Conservation (phyloP, 2,113 vertebrate genomes). For the Oreochromis spilurus region DNA sequence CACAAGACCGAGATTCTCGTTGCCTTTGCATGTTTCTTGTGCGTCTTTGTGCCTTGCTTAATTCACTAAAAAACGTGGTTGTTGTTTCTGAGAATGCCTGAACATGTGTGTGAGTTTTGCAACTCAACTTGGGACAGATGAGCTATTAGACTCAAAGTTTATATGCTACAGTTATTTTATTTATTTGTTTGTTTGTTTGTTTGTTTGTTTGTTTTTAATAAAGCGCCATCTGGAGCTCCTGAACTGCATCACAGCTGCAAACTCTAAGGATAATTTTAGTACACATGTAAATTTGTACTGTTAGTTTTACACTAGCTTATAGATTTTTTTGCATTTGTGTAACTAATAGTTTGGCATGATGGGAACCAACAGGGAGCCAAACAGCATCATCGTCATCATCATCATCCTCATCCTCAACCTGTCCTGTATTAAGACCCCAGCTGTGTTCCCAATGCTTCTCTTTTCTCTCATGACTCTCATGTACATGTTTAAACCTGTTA, state of each 20-base stretch:
- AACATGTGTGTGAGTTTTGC: not conserved
- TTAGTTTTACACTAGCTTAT: too few species aligned
- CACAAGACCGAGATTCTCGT: too few species aligned
- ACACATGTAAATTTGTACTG: too few species aligned
- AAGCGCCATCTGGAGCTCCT: not conserved
- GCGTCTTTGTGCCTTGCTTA: too few species aligned
- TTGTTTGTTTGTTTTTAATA: not conserved
- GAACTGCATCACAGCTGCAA: not conserved
- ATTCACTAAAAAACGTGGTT: too few species aligned
- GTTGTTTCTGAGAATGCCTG: too few species aligned
- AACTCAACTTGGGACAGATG: not conserved
- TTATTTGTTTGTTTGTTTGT: not conserved
- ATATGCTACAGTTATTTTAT: not conserved
- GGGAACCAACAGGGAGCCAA: slow-evolving; percentile 3
- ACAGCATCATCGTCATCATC: not conserved
- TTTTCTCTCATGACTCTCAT: not conserved
- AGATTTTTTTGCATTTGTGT: too few species aligned
- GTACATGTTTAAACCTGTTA: not conserved
- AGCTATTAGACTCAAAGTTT: not conserved
- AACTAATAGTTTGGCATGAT: slow-evolving; percentile 18
- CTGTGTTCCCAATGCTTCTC: not conserved
- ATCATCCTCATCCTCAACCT: not conserved
- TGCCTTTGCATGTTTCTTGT: too few species aligned
- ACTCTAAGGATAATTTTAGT: too few species aligned
- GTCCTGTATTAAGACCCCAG: not conserved